phyloP scores from a whole-genome alignment of 2,797 vertebrate genomes.

The Acipenser oxyrinchus region DNA sequence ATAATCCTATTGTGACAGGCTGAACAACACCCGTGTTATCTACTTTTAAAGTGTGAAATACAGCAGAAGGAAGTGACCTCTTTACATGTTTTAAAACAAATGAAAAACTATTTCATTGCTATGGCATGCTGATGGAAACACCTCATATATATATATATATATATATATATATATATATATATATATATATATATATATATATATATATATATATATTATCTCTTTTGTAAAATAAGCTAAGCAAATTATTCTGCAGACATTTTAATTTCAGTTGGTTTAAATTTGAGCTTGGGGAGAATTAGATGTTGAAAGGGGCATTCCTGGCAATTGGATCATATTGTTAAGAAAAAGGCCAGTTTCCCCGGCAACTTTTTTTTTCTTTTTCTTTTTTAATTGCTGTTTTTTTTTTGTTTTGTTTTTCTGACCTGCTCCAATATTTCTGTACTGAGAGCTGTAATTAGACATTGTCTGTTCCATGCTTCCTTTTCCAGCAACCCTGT shows the following conservation, averaged over 20 bases:
- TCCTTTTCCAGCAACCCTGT: conserved; percentile 30
- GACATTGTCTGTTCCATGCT: conserved; percentile 44
- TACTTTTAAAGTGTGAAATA: conserved; percentile 5
- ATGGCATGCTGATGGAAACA: too few species aligned
- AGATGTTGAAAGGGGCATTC: conserved; percentile 28
- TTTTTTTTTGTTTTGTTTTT: too few species aligned
- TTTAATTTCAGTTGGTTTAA: conserved; percentile 24
- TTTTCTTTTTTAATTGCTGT: conserved; percentile 16
- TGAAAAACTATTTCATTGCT: too few species aligned
- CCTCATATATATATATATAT: too few species aligned
- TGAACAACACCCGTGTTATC: conserved; percentile 20
- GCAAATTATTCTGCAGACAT: conserved; percentile 21
- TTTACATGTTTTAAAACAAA: too few species aligned
- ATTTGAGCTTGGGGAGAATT: conserved; percentile 19
- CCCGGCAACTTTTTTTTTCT: conserved; percentile 22
- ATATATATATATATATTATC: too few species aligned
- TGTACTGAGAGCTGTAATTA: conserved; percentile 36
- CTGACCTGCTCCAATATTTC: conserved; percentile 21
- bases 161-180: too few species aligned
- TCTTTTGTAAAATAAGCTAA: not conserved
- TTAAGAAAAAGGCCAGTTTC: conserved; percentile 32
- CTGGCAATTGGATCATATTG: conserved; percentile 30
- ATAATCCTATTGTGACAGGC: conserved; percentile 1
- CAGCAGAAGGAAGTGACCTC: conserved; percentile 2
- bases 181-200: too few species aligned